Evolutionary conservation across 2,113 vertebrate species (phyloP), one percentile per base, ranked within the genome.

Genomic region (Columbina picui): DNA sequence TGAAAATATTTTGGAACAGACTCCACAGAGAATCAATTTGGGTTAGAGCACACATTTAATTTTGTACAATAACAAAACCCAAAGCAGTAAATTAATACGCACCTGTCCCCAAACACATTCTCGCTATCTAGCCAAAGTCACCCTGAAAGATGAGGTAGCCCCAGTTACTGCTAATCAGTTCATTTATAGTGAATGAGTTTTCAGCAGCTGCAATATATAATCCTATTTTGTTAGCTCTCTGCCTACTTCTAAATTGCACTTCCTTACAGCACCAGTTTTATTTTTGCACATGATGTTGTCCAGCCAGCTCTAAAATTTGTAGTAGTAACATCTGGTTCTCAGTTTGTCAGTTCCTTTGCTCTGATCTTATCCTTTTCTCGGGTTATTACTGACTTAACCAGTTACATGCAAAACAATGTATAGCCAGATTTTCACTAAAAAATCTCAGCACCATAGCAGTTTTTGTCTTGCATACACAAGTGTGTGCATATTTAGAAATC

Each of bases 1-100:
- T 73, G 64, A 92, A 95, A 97, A 96, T 86, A 95, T 94, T 97
- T 96, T 94, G 47, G 77, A 95, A 63, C 34, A 74, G 60, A 81
- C 14, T 47, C 91, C 50, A 91, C 9, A 47, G 91, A 95, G 86
- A 96, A 94, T 92, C n/a, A 84, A 64, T 96, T 77, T 93, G 67
- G 45, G 77, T 82, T 93, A 71, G 12, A 67, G 20, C 6, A 6
- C 7, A 55, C 85, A 61, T 83, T 89, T 92, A 96, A 91, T 95
- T 96, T 92, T 79, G 65, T 67, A 53, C 16, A 90, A 89, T 81
- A 97, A 81, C 86, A 95, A 89, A 94, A 88, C 57, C 68, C 81
- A 90, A 84, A 92, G 80, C 64, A 92, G 56, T 80, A 88, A 63
- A 94, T 84, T 79, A 92, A 59, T 77, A 45, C 55, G 74, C 27